Conservation (phyloP, 2,113 vertebrate species). For the Oreocharis arfaki region DNA sequence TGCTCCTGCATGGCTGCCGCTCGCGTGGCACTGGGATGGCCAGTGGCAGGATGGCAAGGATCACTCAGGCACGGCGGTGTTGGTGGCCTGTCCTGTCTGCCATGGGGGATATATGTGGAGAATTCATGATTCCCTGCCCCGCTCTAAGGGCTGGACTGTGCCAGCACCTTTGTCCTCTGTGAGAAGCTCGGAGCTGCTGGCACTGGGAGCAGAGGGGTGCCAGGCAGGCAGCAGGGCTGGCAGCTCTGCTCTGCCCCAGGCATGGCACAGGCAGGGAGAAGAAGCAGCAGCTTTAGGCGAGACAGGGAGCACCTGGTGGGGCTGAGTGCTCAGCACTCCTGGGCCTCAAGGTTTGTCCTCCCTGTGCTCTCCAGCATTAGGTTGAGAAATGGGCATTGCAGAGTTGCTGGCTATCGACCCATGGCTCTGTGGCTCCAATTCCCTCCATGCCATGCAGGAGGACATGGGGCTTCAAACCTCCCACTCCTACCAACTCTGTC, state of each 20-base stretch:
- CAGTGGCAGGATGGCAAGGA: accelerated
- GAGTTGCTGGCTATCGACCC: neutral
- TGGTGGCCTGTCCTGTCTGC: neutral
- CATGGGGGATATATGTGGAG: accelerated
- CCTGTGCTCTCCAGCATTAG: neutral
- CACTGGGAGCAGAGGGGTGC: neutral
- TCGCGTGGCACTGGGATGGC: neutral
- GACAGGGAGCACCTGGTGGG: neutral
- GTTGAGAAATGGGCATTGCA: neutral
- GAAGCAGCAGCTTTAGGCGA: neutral
- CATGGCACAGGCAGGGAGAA: neutral
- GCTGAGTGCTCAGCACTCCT: neutral
- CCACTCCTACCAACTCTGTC: neutral
- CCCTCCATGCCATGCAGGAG: neutral
- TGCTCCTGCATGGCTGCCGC: neutral
- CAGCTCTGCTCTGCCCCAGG: neutral
- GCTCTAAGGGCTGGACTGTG: neutral
- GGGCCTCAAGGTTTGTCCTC: neutral
- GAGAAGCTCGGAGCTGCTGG: neutral
- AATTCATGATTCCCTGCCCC: accelerated
- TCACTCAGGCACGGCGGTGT: accelerated
- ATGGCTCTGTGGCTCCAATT: neutral
- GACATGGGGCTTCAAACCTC: neutral
- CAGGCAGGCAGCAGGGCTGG: neutral
- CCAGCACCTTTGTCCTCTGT: neutral